phyloP scores from a whole-genome alignment of 2,888 invertebrate genomes.

The Polydrusus cervinus region DNA sequence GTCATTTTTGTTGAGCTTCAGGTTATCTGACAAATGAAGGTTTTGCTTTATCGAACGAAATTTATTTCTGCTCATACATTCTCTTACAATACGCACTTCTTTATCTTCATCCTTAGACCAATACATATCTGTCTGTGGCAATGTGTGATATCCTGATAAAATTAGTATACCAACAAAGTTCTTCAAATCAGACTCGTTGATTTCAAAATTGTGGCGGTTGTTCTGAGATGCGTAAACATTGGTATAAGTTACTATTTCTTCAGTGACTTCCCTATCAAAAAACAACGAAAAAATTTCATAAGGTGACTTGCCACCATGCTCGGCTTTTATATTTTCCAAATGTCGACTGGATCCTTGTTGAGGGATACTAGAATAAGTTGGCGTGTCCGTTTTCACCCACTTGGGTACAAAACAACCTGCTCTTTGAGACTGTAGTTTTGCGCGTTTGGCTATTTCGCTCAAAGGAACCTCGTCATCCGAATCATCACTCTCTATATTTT shows the following conservation, averaged over 20 bases:
- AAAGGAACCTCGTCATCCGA: slow-evolving; percentile 39
- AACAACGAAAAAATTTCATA: background rate
- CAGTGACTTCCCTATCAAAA: too few relatives aligned
- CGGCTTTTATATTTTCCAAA: background rate
- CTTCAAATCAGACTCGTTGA: slow-evolving; percentile 34
- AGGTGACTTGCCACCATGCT: background rate
- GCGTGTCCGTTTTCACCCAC: slow-evolving; percentile 8
- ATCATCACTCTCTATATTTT: slow-evolving; percentile 25
- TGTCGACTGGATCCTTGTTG: background rate
- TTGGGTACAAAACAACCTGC: slow-evolving; percentile 23
- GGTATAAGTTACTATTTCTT: background rate
- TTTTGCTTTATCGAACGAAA: slow-evolving; percentile 32
- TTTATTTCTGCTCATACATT: slow-evolving; percentile 31
- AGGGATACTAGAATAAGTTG: background rate
- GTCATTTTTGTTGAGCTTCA: slow-evolving; percentile 18
- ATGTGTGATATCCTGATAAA: slow-evolving; percentile 32
- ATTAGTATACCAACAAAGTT: slow-evolving; percentile 34
- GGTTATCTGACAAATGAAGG: slow-evolving; percentile 27
- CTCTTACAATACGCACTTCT: slow-evolving; percentile 26
- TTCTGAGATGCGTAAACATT: slow-evolving; percentile 36
- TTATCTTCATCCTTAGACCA: slow-evolving; percentile 31
- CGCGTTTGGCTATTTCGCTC: slow-evolving; percentile 35
- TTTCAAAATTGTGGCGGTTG: slow-evolving; percentile 39
- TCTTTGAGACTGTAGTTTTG: slow-evolving; percentile 10
- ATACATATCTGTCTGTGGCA: slow-evolving; percentile 33